Percentiles rank a stretch among this genome's conserved stretches.
Evolutionary conservation across 2,113 vertebrate genomes (phyloP).

Genomic region (Dermatemys mawii): DNA sequence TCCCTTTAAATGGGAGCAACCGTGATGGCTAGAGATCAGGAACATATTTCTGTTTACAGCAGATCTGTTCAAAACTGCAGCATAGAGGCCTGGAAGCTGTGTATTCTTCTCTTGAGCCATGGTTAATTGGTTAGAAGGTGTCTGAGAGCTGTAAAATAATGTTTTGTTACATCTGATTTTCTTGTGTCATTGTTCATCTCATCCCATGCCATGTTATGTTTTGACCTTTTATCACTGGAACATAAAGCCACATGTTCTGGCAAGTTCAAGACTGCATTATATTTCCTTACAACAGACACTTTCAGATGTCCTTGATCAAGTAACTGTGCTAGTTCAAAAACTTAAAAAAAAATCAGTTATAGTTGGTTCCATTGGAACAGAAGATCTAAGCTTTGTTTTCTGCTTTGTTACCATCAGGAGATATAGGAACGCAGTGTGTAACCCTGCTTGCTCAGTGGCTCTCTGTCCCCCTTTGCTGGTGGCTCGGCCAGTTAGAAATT

Average conservation of each 20-base stretch:
- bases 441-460: no score
- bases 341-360: slow-evolving; percentile 6
- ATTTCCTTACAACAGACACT: slow-evolving; percentile 28
- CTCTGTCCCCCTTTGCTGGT: no score
- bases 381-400: background rate
- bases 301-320: slow-evolving; percentile 26
- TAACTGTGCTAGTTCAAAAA: background rate
- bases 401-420: background rate
- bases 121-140: background rate
- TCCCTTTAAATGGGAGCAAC: background rate
- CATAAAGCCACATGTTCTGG: background rate
- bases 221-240: slow-evolving; percentile 37
- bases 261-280: slow-evolving; percentile 21
- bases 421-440: background rate
- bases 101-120: slow-evolving; percentile 28
- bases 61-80: slow-evolving; percentile 17
- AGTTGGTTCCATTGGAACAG: background rate
- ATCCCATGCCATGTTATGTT: fast-evolving
- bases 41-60: slow-evolving; percentile 32
- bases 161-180: slow-evolving; percentile 26
- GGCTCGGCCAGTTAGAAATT: no score
- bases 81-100: background rate
- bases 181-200: background rate
- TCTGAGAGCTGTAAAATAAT: background rate
- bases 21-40: background rate